Evolutionary conservation across 2,113 vertebrate species (phyloP), one percentile per base, ranked within the genome.

Genomic region (Maccullochella peelii): DNA sequence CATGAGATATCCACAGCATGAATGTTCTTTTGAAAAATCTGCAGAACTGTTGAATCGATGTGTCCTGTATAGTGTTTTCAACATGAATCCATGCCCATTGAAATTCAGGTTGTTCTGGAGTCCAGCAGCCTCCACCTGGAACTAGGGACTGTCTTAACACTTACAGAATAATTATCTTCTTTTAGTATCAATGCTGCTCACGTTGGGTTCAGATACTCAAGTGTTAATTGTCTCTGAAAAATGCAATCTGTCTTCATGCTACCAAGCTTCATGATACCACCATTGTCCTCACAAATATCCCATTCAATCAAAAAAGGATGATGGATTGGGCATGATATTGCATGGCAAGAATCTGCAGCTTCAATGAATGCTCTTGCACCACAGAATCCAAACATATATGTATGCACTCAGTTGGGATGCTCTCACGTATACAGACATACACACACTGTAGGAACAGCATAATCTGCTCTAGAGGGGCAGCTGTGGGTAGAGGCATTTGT

Each of bases 401-500:
- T 36, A 69, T 66, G 44, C 30, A 1, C 25, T 68, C 61, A 20
- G 27, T 82, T 81, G 40, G 36, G 55, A 38, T 33, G 55, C 63
- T 58, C 38, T 65, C 66, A 63, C 58, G 55, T 44, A 52, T 30
- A 65, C 40, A 69, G 25, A 65, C 18, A 8, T 57, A 73, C 54
- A 79, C 86, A 62, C 54, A 23, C 23, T 70, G 54, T 16, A 57
- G 76, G 44, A 59, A 76, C 59, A 42, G 62, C 42, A 8, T 86
- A 86, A 83, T 91, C 89, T 69, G 77, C 62, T 91, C 42, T 49
- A 65, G 84, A 85, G 84, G 85, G 73, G 84, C 74, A 83, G 83
- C 86, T 89, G 85, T 92, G 88, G 85, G 86, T 88, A 71, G 72
- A 89, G 76, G 86, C 89, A 84, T 94, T 94, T 92, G 90, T 92